Base-by-base conservation (phyloP, 2,888 invertebrate genomes). In the Dolichopus griseipennis region DNA sequence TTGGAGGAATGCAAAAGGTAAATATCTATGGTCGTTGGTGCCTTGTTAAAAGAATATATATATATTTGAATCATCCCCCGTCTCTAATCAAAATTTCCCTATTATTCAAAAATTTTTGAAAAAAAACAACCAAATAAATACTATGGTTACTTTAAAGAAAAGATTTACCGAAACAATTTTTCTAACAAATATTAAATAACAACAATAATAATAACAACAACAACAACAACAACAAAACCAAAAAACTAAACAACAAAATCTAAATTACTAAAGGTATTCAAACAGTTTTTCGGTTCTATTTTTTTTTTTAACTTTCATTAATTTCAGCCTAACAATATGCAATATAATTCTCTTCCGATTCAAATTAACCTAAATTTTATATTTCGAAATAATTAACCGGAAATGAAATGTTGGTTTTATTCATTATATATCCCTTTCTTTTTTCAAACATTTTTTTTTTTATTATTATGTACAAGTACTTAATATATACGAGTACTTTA, bases 341-440 rank as follows among this genome's bases (percentile, higher is more conserved):
- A 64, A 27, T 34, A 64, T 64, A 27, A 64, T 20, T 3, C 18
- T 34, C 20, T 33, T 64, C 64, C 27, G 27, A 27, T 18, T 34
- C 20, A 64, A 33, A 52, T 52, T 52, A 52, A 52, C 52, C 52
- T n/a, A 52, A 52, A 52, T 37, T 33, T 68, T 70, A 67, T 52
- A n/a, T 52, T 52, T 52, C 18, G 1, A 52, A 18, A 18, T 52
- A 52, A 52, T 52, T 52, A 52, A 52, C 52, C 52, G 52, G 52
- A 52, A 52, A 52, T 52, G 52, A 52, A 52, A 52, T 12, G 52
- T 52, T 52, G 9, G 18, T 52, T 52, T 52, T 12, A 52, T 15
- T 52, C 52, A 37, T 27, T 27, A 27, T 27, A 27, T 27, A 27
- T n/a, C 34, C 12, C 10, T 7, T 37, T 37, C 37, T 10, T 7